phyloP scores from a whole-genome alignment of 2,797 vertebrate species.

The Dendrocincla tyrannina region DNA sequence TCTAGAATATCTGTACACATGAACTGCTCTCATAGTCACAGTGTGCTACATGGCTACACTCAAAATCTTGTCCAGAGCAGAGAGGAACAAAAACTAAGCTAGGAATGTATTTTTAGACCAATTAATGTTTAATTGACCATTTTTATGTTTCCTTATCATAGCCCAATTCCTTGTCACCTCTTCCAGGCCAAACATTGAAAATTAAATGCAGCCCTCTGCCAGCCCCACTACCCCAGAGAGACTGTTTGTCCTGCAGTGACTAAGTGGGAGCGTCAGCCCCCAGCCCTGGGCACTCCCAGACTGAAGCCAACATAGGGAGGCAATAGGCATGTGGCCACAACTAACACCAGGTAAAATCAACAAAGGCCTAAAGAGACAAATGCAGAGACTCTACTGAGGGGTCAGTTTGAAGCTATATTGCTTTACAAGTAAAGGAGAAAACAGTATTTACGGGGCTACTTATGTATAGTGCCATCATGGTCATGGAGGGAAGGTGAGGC shows the following conservation, averaged over 20 bases:
- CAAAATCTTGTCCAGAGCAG: neutral
- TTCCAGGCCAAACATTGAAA: neutral
- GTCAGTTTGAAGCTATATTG: neutral
- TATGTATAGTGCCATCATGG: accelerated
- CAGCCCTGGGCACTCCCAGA: accelerated
- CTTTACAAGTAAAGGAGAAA: neutral
- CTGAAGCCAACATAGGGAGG: accelerated
- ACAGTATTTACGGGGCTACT: neutral
- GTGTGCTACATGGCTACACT: neutral
- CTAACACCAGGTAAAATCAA: neutral
- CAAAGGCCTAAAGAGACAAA: neutral
- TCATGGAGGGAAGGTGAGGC: neutral
- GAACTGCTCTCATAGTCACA: neutral
- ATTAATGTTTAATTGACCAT: neutral
- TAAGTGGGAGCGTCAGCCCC: accelerated
- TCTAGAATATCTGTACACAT: neutral
- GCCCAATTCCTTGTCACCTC: neutral
- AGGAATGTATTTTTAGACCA: neutral
- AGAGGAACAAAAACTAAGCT: neutral
- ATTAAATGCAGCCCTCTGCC: neutral
- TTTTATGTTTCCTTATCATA: neutral
- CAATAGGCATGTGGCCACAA: accelerated
- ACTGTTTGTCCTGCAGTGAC: neutral
- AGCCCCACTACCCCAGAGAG: neutral
- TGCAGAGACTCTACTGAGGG: neutral